A percentile compares a stretch with the other conserved stretches of the same genome.
Conservation (phyloP, 2,888 invertebrate species). For the Gymnocheta viridis region DNA sequence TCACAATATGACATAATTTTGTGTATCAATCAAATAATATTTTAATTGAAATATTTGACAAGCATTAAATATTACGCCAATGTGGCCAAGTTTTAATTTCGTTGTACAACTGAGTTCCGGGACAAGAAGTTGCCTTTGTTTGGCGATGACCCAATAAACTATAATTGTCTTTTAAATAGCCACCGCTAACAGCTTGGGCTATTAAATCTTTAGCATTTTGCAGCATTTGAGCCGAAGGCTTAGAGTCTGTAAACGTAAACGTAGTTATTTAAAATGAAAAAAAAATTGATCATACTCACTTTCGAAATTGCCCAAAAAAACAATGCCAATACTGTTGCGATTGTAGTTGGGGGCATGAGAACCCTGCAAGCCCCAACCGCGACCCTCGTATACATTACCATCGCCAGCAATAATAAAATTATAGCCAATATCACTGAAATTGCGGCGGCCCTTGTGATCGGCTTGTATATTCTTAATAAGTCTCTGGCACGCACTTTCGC, state of each 20-base stretch:
- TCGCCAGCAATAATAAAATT: conserved; percentile 90
- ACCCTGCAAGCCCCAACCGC: conserved; percentile 87
- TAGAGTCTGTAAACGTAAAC: conserved; percentile 81
- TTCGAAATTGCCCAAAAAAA: conserved; percentile 84
- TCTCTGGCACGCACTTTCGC: conserved; percentile 83
- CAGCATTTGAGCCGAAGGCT: conserved; percentile 85
- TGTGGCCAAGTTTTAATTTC: conserved; percentile 86
- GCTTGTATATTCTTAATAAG: conserved; percentile 86
- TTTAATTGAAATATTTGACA: too few species aligned
- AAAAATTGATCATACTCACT: conserved; percentile 72
- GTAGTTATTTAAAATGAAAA: neutral
- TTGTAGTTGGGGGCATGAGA: conserved; percentile 88
- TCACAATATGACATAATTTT: too few species aligned
- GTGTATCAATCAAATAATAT: too few species aligned
- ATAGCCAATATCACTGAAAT: conserved; percentile 87
- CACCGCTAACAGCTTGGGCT: conserved; percentile 84
- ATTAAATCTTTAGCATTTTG: conserved; percentile 85
- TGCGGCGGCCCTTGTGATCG: conserved; percentile 84
- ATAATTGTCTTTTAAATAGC: conserved; percentile 84
- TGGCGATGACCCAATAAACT: conserved; percentile 86
- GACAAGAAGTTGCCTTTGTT: conserved; percentile 86
- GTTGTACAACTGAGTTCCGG: conserved; percentile 84
- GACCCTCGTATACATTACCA: conserved; percentile 87
- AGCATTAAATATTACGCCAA: conserved; percentile 78
- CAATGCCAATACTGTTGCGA: conserved; percentile 86